A percentile compares a stretch with the other conserved stretches of the same genome.
Evolutionary conservation across 1,140 invertebrate genomes (phyloP).

Genomic region (Mizuhopecten yessoensis): DNA sequence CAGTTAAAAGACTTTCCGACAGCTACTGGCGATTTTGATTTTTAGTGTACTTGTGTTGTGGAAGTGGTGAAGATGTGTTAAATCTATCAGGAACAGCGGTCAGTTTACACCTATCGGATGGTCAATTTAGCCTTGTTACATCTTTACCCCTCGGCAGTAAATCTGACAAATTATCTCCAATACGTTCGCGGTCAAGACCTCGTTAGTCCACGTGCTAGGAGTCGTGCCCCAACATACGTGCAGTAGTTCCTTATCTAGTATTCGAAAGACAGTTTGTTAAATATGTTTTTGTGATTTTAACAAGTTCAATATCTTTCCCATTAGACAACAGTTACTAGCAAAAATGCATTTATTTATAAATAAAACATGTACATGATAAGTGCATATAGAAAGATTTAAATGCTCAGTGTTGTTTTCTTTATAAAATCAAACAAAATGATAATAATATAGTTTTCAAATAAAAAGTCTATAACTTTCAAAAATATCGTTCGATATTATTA

Average conservation of each 20-base stretch:
- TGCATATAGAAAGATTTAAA: no score
- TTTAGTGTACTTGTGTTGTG: constrained; percentile 27
- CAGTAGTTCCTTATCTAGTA: neutral
- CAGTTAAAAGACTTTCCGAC: constrained; percentile 30
- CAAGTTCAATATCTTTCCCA: no score
- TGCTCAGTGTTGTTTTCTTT: no score
- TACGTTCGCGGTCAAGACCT: constrained; percentile 20
- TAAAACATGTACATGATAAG: neutral
- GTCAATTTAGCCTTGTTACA: constrained; percentile 32
- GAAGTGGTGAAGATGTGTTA: constrained; percentile 33
- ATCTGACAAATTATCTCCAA: constrained; percentile 20
- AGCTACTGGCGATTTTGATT: constrained; percentile 38
- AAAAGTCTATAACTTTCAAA: no score
- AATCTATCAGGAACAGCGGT: constrained; percentile 23
- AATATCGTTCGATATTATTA: no score
- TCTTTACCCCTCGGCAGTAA: constrained; percentile 17
- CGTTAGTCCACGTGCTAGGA: neutral
- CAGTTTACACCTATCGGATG: constrained; percentile 32
- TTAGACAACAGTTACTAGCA: neutral
- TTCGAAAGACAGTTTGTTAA: no score
- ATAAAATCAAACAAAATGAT: no score
- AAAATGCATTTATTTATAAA: neutral
- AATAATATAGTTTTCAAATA: no score
- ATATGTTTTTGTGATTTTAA: no score
- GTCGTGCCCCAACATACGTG: neutral